Evolutionary conservation across 2,113 vertebrate species (phyloP).

Genomic region (Eleginops maclovinus): DNA sequence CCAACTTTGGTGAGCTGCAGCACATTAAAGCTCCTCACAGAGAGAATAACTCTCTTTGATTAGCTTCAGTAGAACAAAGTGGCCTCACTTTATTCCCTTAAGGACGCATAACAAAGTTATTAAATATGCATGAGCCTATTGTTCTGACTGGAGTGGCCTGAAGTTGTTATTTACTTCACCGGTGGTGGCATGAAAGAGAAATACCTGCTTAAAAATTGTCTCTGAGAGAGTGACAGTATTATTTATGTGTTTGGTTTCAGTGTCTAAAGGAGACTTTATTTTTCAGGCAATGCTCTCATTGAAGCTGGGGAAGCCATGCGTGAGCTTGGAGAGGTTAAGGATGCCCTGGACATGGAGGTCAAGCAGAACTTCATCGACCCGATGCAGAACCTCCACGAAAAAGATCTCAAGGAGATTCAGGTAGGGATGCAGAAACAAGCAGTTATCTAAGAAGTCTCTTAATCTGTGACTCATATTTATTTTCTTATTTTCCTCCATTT

Average conservation of each 20-base stretch:
- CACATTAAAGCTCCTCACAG: background rate
- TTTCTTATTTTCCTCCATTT: constrained; percentile 23
- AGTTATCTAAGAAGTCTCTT: background rate
- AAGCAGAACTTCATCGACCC: constrained; percentile 99
- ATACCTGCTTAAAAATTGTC: background rate
- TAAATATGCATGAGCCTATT: constrained; percentile 51
- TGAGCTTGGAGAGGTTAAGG: constrained; percentile 96
- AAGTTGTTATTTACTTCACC: constrained; percentile 22
- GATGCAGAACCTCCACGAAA: constrained; percentile 96
- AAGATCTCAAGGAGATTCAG: constrained; percentile 98
- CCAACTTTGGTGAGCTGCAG: constrained; percentile 92
- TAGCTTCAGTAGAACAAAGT: constrained; percentile 21
- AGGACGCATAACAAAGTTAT: constrained; percentile 15
- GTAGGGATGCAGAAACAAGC: constrained; percentile 70
- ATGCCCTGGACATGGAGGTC: constrained; percentile 97
- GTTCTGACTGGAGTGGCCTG: constrained; percentile 1
- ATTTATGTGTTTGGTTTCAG: background rate
- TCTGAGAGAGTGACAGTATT: background rate
- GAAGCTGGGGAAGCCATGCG: constrained; percentile 95
- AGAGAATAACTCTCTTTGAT: background rate
- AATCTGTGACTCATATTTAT: background rate
- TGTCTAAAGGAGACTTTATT: constrained; percentile 11
- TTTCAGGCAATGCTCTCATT: constrained; percentile 89
- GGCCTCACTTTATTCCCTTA: constrained; percentile 22
- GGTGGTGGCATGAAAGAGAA: constrained; percentile 3